Evolutionary conservation across 1,140 invertebrate genomes (phyloP).

Genomic region (Eufriesea mexicana): DNA sequence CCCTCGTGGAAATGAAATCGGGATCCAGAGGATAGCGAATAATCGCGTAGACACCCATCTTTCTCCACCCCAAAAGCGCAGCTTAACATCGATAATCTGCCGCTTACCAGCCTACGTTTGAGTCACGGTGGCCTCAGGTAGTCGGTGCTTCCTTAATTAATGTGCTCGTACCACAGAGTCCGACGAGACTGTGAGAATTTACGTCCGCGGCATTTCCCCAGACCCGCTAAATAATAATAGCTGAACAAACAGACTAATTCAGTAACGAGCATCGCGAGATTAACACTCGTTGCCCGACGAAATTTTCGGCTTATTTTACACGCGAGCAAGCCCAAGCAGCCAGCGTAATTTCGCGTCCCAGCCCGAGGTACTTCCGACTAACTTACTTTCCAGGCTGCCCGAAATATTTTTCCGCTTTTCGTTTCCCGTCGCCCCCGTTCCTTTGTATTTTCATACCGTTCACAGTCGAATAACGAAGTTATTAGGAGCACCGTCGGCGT

Average conservation of each 20-base stretch:
- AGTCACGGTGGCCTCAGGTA: too few relatives aligned
- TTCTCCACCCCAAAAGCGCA: neutral
- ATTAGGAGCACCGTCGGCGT: slow-evolving; percentile 10
- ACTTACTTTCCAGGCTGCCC: slow-evolving; percentile 29
- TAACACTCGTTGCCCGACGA: too few relatives aligned
- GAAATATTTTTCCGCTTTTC: slow-evolving; percentile 35
- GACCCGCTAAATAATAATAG: neutral
- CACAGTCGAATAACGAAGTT: slow-evolving; percentile 37
- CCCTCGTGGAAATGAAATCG: neutral
- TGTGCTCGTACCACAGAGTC: too few relatives aligned
- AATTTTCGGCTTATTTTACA: neutral
- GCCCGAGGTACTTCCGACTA: slow-evolving; percentile 19
- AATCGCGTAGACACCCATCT: neutral
- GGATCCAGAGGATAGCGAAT: neutral
- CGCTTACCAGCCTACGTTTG: too few relatives aligned
- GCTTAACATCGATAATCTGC: too few relatives aligned
- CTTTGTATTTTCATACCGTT: slow-evolving; percentile 34
- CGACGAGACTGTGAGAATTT: neutral
- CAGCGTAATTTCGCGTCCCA: neutral
- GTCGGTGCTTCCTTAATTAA: too few relatives aligned
- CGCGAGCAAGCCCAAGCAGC: neutral
- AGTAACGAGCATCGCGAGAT: neutral
- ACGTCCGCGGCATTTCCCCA: neutral
- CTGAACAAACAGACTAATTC: neutral
- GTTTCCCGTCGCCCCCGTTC: neutral